Conservation (phyloP, 2,113 vertebrate genomes). For the Microcebus ravelobensis region DNA sequence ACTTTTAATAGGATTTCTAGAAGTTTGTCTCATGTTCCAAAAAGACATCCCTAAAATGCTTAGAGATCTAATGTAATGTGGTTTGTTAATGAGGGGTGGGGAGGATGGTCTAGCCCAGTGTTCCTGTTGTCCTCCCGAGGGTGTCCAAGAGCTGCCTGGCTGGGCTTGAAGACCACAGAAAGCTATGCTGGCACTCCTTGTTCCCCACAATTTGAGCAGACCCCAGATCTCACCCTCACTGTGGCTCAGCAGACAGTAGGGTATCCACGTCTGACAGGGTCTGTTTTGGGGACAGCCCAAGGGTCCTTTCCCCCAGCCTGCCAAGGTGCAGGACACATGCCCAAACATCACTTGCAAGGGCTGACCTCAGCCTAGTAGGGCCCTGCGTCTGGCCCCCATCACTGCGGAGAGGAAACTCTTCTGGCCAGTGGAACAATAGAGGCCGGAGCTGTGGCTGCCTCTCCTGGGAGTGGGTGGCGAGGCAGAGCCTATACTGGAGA, state of each 20-base stretch:
- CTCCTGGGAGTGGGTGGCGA: fast-evolving
- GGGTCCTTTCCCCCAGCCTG: not conserved
- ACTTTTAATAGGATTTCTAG: not conserved
- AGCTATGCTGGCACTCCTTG: not conserved
- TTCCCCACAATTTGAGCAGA: not conserved
- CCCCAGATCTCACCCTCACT: no score
- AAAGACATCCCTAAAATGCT: not conserved
- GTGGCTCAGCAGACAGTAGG: not conserved
- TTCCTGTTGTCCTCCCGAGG: not conserved
- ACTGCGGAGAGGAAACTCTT: fast-evolving
- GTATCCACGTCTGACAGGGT: not conserved
- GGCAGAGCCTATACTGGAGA: not conserved
- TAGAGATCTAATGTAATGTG: no score
- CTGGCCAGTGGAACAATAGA: fast-evolving
- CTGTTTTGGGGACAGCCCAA: not conserved
- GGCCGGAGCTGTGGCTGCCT: not conserved
- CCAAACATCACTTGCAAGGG: not conserved
- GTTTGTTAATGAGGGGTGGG: not conserved
- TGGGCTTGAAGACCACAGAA: not conserved
- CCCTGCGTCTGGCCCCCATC: no score
- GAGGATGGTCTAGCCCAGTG: not conserved
- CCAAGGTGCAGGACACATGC: not conserved
- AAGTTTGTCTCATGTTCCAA: not conserved
- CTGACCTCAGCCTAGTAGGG: not conserved
- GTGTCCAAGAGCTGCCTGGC: not conserved